Evolutionary conservation across 2,888 invertebrate species (phyloP).

Genomic region (Cheilosia grossa): DNA sequence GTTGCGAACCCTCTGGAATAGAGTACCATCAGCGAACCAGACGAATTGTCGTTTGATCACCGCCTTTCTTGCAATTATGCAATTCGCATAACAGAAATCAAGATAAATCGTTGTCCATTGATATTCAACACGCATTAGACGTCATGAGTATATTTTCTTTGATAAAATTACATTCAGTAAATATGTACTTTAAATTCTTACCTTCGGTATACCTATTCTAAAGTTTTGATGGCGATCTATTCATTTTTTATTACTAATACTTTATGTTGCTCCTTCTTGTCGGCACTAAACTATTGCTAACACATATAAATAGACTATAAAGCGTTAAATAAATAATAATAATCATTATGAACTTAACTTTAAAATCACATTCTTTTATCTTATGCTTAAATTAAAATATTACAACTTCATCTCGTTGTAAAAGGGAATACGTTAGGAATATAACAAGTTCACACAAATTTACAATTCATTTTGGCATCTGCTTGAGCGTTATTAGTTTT

Average conservation of each 20-base stretch:
- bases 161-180: constrained; percentile 25
- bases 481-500: constrained; percentile 47
- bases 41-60: too few species aligned
- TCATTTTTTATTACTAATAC: constrained; percentile 34
- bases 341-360: constrained; percentile 58
- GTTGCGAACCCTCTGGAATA: too few species aligned
- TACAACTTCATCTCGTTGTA: constrained; percentile 59
- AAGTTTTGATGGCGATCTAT: constrained; percentile 27
- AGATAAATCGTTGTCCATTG: background rate
- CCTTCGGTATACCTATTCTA: constrained; percentile 23
- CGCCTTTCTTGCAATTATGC: too few species aligned
- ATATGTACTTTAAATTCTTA: constrained; percentile 37
- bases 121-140: constrained; percentile 8
- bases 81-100: background rate
- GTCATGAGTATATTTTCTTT: constrained; percentile 12
- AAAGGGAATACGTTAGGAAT: constrained; percentile 55
- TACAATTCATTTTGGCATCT: constrained; percentile 69
- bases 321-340: constrained; percentile 39
- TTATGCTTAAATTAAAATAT: constrained; percentile 38
- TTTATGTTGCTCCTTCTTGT: constrained; percentile 17
- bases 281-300: constrained; percentile 56
- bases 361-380: constrained; percentile 64
- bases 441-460: constrained; percentile 29
- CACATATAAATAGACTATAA: constrained; percentile 63
- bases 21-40: too few species aligned